Evolutionary conservation across 2,888 invertebrate species (phyloP).

Genomic region (Hydrotaea cyrtoneurina): DNA sequence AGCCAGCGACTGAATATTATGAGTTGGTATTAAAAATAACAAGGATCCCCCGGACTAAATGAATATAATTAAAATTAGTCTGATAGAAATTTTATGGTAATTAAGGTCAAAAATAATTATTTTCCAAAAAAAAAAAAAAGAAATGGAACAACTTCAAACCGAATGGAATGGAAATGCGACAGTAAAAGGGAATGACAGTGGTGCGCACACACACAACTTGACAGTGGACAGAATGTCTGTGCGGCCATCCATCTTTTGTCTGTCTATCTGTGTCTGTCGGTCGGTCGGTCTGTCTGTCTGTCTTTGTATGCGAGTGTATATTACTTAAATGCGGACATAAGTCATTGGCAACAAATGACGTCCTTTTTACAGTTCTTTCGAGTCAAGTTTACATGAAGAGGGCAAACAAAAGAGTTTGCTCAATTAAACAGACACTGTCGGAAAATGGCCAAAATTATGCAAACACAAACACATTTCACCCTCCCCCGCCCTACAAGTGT

Average conservation of each 20-base stretch:
- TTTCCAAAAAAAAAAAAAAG: too few species aligned
- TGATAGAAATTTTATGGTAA: constrained; percentile 43
- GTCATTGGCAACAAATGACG: constrained; percentile 30
- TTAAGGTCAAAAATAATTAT: constrained; percentile 42
- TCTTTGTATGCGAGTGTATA: not conserved
- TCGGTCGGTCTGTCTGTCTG: not conserved
- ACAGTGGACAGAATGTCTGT: not conserved
- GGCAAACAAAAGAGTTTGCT: constrained; percentile 51
- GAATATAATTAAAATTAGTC: constrained; percentile 41
- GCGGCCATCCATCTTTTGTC: too few species aligned
- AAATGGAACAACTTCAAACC: not conserved
- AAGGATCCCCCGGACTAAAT: constrained; percentile 1
- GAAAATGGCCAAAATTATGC: constrained; percentile 47
- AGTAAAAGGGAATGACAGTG: not conserved
- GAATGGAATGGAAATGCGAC: not conserved
- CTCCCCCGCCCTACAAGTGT: not conserved
- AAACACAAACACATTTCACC: constrained; percentile 32
- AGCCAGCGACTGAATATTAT: not conserved
- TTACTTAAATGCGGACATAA: constrained; percentile 29
- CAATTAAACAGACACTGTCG: constrained; percentile 62
- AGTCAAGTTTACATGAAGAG: constrained; percentile 41
- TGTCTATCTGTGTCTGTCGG: not conserved
- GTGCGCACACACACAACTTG: not conserved
- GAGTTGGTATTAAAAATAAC: constrained; percentile 31
- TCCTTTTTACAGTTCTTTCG: constrained; percentile 31